Conservation (phyloP, 1,140 invertebrate species). For the Bombyx mori region DNA sequence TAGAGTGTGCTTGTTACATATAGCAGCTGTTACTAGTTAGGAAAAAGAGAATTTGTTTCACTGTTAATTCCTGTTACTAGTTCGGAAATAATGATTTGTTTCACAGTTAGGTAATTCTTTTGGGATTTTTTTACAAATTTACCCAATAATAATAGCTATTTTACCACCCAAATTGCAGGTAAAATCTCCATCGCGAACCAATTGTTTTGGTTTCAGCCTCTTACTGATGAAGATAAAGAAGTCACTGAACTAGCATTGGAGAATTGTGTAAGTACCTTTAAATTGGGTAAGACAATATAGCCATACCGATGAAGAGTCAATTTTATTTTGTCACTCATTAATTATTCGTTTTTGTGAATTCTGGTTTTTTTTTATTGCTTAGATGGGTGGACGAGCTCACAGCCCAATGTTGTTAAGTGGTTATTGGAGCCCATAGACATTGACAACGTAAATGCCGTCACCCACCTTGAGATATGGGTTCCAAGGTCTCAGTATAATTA, state of each 20-base stretch:
- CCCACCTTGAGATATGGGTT: too few species aligned
- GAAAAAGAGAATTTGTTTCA: neutral
- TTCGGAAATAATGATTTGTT: neutral
- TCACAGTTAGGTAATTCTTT: neutral
- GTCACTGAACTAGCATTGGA: slow-evolving; percentile 9
- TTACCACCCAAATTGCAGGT: slow-evolving; percentile 22
- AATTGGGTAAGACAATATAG: too few species aligned
- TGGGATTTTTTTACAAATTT: neutral
- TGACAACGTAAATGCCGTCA: neutral
- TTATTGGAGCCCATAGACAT: neutral
- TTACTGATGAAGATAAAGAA: slow-evolving; percentile 10
- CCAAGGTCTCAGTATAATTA: too few species aligned
- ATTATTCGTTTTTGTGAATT: neutral
- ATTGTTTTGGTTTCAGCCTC: slow-evolving; percentile 16
- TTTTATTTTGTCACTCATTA: too few species aligned
- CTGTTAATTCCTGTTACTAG: neutral
- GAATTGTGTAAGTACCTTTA: slow-evolving; percentile 5
- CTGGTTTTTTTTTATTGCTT: neutral
- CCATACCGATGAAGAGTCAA: too few species aligned
- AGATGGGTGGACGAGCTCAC: neutral
- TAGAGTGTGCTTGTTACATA: neutral
- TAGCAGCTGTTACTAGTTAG: neutral
- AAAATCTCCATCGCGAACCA: slow-evolving; percentile 13
- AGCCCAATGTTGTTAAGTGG: neutral
- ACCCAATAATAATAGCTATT: neutral